Evolutionary conservation across 2,888 invertebrate species (phyloP).

Genomic region (Physocephala rufipes): DNA sequence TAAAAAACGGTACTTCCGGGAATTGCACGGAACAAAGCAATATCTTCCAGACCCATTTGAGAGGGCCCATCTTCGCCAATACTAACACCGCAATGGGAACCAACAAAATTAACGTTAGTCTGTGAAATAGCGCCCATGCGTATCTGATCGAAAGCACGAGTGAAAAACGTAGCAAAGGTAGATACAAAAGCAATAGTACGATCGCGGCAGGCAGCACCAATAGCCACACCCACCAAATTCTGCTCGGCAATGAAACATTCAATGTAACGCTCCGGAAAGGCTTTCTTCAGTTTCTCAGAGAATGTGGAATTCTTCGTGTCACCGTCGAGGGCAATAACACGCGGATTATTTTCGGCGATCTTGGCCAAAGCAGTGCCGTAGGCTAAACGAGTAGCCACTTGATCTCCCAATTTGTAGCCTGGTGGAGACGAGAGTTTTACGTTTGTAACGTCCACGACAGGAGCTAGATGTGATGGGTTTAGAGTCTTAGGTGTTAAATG

Average conservation of each 20-base stretch:
- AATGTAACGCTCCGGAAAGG: constrained; percentile 77
- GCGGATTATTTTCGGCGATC: constrained; percentile 76
- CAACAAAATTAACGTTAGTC: constrained; percentile 95
- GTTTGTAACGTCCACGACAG: constrained; percentile 77
- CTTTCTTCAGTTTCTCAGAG: constrained; percentile 88
- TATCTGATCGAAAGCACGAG: constrained; percentile 97
- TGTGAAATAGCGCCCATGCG: constrained; percentile 99
- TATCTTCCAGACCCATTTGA: constrained; percentile 99
- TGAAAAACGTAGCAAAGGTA: constrained; percentile 98
- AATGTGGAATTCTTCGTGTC: constrained; percentile 99
- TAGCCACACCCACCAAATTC: constrained; percentile 94
- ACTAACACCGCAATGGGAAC: constrained; percentile 97
- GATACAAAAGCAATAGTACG: constrained; percentile 94
- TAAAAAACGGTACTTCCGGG: constrained; percentile 85
- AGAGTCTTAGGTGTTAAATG: constrained; percentile 70
- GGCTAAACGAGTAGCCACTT: constrained; percentile 88
- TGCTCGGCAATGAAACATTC: constrained; percentile 99
- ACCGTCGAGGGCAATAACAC: constrained; percentile 94
- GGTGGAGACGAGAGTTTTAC: constrained; percentile 83
- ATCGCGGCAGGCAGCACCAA: constrained; percentile 92
- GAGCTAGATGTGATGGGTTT: constrained; percentile 73
- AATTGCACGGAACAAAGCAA: constrained; percentile 92
- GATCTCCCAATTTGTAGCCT: constrained; percentile 79
- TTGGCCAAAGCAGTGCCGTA: constrained; percentile 96
- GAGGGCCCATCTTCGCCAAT: constrained; percentile 99